These are phyloP conservation scores for Saccostrea echinata DNA, from an alignment of 1,140 invertebrate species.

Conservation along the genomic window DNA sequence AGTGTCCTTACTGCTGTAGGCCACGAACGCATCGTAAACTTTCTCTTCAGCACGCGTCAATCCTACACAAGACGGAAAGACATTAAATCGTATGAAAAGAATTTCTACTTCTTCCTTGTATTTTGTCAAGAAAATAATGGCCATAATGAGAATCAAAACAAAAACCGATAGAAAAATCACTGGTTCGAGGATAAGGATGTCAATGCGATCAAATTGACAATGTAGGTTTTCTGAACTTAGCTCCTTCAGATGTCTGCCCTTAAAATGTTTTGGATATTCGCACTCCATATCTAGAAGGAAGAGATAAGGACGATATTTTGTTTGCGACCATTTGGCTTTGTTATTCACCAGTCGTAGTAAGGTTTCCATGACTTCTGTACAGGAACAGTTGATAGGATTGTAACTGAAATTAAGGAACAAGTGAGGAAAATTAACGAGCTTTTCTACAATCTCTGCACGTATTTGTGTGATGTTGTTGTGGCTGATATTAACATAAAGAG, in stretches of 20 bases:
- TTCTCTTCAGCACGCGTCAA: conserved; percentile 57
- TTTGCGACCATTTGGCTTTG: conserved; percentile 27
- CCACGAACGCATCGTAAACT: conserved; percentile 67
- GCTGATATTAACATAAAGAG: conserved; percentile 50
- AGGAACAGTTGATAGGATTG: conserved; percentile 65
- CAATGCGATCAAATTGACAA: conserved; percentile 47
- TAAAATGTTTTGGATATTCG: conserved; percentile 43
- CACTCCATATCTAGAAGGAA: conserved; percentile 62
- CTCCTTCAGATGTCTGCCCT: conserved; percentile 49
- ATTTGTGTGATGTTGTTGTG: conserved; percentile 63
- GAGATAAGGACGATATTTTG: conserved; percentile 51
- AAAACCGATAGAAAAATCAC: no score
- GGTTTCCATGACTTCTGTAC: conserved; percentile 51
- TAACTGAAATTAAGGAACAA: conserved; percentile 59
- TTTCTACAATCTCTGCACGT: conserved; percentile 48
- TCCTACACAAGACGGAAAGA: conserved; percentile 67
- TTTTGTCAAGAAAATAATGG: conserved; percentile 44
- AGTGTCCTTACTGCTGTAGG: conserved; percentile 62
- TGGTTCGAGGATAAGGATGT: not conserved
- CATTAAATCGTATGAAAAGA: conserved; percentile 69
- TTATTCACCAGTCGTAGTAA: conserved; percentile 50
- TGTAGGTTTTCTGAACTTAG: conserved; percentile 44
- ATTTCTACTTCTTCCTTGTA: conserved; percentile 69
- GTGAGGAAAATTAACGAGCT: conserved; percentile 43
- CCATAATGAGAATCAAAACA: no score